Evolutionary conservation across 2,113 vertebrate species (phyloP).

Genomic region (Zosterops japonicus): DNA sequence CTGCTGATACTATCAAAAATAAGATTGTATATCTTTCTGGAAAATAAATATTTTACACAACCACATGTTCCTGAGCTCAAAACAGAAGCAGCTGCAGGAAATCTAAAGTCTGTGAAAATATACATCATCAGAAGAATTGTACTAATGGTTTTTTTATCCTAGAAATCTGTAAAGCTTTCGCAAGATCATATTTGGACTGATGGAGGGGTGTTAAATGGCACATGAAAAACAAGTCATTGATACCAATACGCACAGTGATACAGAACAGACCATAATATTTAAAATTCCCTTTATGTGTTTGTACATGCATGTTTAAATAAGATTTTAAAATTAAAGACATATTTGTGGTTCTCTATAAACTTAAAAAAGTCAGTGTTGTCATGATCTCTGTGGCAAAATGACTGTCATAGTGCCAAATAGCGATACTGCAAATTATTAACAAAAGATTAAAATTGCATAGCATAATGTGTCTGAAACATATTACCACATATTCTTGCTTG

Average conservation of each 20-base stretch:
- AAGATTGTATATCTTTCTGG: conserved; percentile 13
- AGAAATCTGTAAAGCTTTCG: background rate
- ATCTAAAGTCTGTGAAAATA: conserved; percentile 21
- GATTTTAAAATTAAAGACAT: background rate
- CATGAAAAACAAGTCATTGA: background rate
- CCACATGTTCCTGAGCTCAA: background rate
- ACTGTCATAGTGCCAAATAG: background rate
- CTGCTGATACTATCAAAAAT: conserved; percentile 37
- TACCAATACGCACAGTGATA: background rate
- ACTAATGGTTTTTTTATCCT: background rate
- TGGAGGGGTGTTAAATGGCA: background rate
- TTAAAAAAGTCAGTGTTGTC: background rate
- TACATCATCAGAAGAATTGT: background rate
- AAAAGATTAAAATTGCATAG: background rate
- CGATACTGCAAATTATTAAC: background rate
- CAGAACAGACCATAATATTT: background rate
- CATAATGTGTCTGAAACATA: background rate
- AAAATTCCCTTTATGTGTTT: background rate
- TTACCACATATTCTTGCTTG: background rate
- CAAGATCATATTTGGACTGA: background rate
- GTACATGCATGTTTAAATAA: background rate
- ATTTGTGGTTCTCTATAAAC: background rate
- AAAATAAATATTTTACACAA: conserved; percentile 59
- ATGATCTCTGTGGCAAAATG: background rate
- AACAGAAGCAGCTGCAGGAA: conserved; percentile 37